Evolutionary conservation across 2,888 invertebrate species (phyloP), one percentile per base, ranked within the genome.

Genomic region (Eucriotettix oculatus): DNA sequence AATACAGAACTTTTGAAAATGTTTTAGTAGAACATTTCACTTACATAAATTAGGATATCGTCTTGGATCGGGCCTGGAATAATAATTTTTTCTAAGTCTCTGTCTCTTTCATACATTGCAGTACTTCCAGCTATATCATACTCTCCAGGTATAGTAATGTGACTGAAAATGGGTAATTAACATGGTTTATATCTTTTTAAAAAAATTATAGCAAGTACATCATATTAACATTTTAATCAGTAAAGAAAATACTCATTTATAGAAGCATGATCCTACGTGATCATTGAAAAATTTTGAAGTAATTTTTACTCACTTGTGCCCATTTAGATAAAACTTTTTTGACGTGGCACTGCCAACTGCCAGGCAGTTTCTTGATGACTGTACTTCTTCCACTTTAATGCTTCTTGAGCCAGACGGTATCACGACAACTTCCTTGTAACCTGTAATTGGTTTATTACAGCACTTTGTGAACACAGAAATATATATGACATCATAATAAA

Each of bases 1-100:
- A 29, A 29, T 2, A 29, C 2, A 29, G 29, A 29, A 29, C 2
- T 29, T 57, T n/a, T n/a, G n/a, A 48, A 1, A 58, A 41, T 16
- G 48, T 12, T 52, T 16, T 12, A 12, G 52, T 41, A 17, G 42
- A 10, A 3, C 5, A 16, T 7, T 42, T 17, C 44, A 72, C 81
- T 80, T 77, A 91, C 91, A 76, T 88, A 86, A 72, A 92, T 78
- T 71, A 86, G 80, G 65, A 92, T 84, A 66, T 87, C 82, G 74
- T 90, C 87, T 64, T 81, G 79, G 63, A 90, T 81, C 40, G 92
- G 92, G 67, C 91, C 92, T 58, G 85, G 84, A 67, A 92, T 88
- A 67, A 80, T 78, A 41, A 93, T 81, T 71, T 84, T 85, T 72
- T 93, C 93, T 76, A 83, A 82, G 68, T 90, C 85, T 68, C 85